Evolutionary conservation across 2,113 vertebrate species (phyloP).

Genomic region (Furnarius figulus): DNA sequence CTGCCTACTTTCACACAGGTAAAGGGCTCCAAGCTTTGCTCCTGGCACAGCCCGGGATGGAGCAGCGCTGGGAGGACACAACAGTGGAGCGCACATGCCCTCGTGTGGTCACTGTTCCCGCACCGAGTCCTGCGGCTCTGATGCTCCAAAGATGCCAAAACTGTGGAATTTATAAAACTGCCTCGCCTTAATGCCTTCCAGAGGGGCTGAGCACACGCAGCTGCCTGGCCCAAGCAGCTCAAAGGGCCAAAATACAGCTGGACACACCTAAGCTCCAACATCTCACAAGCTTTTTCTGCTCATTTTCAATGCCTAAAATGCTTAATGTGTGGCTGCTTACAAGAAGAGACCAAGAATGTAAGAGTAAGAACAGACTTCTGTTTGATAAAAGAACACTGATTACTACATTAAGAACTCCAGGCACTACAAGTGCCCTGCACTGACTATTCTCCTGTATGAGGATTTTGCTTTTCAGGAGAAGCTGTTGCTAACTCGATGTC

Average conservation of each 20-base stretch:
- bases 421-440: background rate
- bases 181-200: rapidly evolving
- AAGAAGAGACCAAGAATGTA: background rate
- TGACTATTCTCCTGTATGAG: rapidly evolving
- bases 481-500: background rate
- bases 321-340: background rate
- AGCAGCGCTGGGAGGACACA: rapidly evolving
- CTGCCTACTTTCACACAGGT: background rate
- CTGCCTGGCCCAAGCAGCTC: background rate
- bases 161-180: rapidly evolving
- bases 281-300: background rate
- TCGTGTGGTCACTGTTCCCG: background rate
- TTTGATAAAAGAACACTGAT: background rate
- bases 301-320: background rate
- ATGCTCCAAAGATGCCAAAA: rapidly evolving
- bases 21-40: background rate
- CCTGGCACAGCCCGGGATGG: rapidly evolving
- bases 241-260: background rate
- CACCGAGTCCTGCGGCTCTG: rapidly evolving
- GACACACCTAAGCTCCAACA: background rate
- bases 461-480: background rate
- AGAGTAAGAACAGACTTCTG: background rate
- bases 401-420: background rate
- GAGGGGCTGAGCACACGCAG: background rate
- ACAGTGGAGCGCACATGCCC: background rate